Evolutionary conservation across 2,113 vertebrate genomes (phyloP).

Genomic region (Lamprologus ornatipinnis): DNA sequence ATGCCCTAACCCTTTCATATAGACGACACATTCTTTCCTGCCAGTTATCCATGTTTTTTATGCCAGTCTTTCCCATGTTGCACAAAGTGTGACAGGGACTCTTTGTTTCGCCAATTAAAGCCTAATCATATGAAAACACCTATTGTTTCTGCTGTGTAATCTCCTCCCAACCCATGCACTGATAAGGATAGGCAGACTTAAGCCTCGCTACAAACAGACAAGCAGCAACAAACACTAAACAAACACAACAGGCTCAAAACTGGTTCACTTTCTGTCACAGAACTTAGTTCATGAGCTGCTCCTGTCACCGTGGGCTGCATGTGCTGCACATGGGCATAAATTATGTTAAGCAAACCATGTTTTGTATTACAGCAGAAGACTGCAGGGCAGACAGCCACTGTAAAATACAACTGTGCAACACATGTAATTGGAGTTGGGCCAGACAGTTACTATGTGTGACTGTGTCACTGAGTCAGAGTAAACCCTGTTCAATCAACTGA

Average conservation of each 20-base stretch:
- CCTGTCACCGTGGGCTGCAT: not conserved
- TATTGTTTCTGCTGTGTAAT: conserved; percentile 38
- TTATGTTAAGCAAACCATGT: conserved; percentile 24
- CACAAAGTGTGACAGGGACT: conserved; percentile 16
- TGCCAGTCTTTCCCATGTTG: conserved; percentile 18
- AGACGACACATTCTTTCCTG: conserved; percentile 12
- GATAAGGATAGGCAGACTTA: conserved; percentile 33
- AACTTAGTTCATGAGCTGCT: not conserved
- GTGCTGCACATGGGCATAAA: conserved; percentile 12
- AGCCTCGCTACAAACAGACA: conserved; percentile 15
- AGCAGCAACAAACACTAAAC: not conserved
- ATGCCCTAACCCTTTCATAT: conserved; percentile 28
- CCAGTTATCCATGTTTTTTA: conserved; percentile 17
- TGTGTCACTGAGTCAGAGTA: not conserved
- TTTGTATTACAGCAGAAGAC: conserved; percentile 16
- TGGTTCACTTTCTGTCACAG: not conserved
- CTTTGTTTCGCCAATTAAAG: conserved; percentile 57
- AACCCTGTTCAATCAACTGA: not conserved
- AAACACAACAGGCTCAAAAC: not conserved
- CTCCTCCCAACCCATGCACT: conserved; percentile 20
- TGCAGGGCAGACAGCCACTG: not conserved
- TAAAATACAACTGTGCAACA: conserved; percentile 27
- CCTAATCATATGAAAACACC: conserved; percentile 39
- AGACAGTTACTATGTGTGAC: not conserved
- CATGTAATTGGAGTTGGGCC: not conserved